Evolutionary conservation across 2,797 vertebrate species (phyloP).

Genomic region (Anguilla megastoma): DNA sequence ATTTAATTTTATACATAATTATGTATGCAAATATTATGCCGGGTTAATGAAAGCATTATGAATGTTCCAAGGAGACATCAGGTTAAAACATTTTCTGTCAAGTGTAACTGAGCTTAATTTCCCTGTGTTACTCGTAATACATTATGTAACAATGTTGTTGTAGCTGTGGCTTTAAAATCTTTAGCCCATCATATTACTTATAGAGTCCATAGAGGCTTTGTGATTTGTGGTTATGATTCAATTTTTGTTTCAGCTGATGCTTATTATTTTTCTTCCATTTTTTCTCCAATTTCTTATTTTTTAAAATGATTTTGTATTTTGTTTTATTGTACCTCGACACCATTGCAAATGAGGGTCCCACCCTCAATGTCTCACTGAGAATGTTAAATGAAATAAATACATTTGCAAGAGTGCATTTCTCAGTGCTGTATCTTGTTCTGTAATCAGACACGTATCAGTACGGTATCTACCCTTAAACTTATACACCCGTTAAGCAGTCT

Average conservation of each 20-base stretch:
- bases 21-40: neutral
- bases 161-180: too few relatives aligned
- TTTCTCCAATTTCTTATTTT: too few relatives aligned
- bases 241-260: neutral
- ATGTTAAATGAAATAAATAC: neutral
- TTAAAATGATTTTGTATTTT: too few relatives aligned
- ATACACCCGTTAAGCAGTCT: neutral
- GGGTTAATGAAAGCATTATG: neutral
- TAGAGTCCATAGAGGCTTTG: neutral
- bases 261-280: too few relatives aligned
- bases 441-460: neutral
- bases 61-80: neutral
- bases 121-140: too few relatives aligned
- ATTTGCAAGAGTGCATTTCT: conserved; percentile 9
- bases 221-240: neutral
- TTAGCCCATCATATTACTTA: neutral
- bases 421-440: neutral
- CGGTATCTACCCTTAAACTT: neutral
- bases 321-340: too few relatives aligned
- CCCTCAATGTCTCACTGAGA: too few relatives aligned
- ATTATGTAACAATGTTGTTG: too few relatives aligned
- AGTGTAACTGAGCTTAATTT: neutral
- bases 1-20: neutral
- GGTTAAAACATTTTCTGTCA: neutral
- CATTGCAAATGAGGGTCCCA: too few relatives aligned